Conservation (phyloP, 2,113 vertebrate species). For the Kobus ellipsiprymnus region DNA sequence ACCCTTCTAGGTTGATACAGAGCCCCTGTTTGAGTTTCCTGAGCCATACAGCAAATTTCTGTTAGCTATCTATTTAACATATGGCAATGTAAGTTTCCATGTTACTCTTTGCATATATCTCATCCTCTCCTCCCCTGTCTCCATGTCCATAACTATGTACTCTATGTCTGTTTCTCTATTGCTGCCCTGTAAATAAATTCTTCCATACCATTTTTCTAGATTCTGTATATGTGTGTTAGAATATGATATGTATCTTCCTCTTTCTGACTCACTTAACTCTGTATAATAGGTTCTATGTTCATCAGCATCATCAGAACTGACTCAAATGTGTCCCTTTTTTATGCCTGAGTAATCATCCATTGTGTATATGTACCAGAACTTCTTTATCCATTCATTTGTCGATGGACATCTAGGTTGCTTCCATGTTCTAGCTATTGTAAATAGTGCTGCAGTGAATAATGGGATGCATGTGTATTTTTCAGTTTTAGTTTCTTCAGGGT, state of each 20-base stretch:
- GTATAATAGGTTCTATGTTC: background rate
- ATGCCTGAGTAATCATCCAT: background rate
- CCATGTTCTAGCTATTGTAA: background rate
- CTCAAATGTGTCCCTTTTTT: background rate
- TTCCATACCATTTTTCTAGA: background rate
- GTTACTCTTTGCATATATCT: background rate
- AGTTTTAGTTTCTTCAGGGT: background rate
- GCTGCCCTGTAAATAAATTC: background rate
- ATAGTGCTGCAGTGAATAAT: background rate
- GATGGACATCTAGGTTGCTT: background rate
- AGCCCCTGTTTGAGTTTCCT: background rate
- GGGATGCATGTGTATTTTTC: background rate
- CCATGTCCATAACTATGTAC: background rate
- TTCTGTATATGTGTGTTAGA: rapidly evolving
- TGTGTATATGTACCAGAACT: background rate
- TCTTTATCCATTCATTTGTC: background rate
- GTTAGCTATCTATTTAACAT: background rate
- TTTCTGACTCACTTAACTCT: background rate
- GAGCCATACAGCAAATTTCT: background rate
- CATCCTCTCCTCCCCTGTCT: background rate
- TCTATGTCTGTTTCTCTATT: background rate
- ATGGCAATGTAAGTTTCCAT: background rate
- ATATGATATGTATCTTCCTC: background rate
- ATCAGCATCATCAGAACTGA: background rate
- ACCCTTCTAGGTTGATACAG: background rate